Evolutionary conservation across 2,113 vertebrate genomes (phyloP), one percentile per base, ranked within the genome.

Genomic region (Tachuris rubrigastra): DNA sequence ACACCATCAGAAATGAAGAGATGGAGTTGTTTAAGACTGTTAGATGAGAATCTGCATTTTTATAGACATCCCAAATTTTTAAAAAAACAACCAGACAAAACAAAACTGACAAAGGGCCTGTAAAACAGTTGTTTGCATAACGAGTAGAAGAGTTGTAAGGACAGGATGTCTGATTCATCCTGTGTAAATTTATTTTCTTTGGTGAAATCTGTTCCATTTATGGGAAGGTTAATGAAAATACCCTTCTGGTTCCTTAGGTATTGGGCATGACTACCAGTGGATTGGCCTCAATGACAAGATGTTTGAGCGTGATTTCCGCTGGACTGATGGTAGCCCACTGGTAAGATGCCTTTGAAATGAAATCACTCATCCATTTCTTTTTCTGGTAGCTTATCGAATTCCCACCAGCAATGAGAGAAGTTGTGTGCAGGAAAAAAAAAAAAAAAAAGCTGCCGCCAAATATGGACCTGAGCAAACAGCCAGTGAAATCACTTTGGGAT

Each of bases 231-330:
- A 87, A 78, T 87, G 78, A 93, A 88, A 62, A 85, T 79, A 78
- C 94, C 78, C 71, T 42, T 91, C 93, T 98, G 56, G 80, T 97
- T 97, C 55, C 63, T 92, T 96, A 99, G 99, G 99, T 93, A 98
- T 99, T 96, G 99, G 99, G 66, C 99, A 99, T 87, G 99, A 99
- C 95, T 99, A 99, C 94, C 99, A 99, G 96, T 99, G 99, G 99
- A 99, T 99, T 63, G 99, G 99, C 59, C 98, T 99, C 85, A 99
- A 99, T 74, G 99, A 99, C 98, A 99, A 99, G 97, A 99, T 99
- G 99, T 99, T 98, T 97, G 99, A 99, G 95, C 98, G 97, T 35
- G 99, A 99, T 96, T 99, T 99, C 98, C 99, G 98, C 39, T 99
- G 99, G 99, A 99, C 99, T 14, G 99, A 99, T 93, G 98, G 99